Conservation (phyloP, 1,140 invertebrate genomes). For the Hermatobates lingyangjiaoensis region DNA sequence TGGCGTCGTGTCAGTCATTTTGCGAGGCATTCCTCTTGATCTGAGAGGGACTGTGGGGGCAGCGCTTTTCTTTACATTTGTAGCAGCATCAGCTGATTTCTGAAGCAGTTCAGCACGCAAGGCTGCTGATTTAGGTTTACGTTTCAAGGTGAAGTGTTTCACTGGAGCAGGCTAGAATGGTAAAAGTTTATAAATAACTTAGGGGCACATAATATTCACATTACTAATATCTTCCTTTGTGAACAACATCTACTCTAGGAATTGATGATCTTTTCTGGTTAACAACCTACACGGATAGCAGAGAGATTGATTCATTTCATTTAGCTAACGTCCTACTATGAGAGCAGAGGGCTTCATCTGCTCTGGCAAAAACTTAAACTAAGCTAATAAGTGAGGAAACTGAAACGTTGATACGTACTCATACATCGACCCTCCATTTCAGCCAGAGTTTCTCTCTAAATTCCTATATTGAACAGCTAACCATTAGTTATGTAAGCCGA, state of each 20-base stretch:
- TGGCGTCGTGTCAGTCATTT: slow-evolving; percentile 76
- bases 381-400: no score
- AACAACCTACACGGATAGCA: no score
- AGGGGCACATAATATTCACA: slow-evolving; percentile 9
- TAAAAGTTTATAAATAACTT: slow-evolving; percentile 20
- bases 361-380: no score
- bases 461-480: no score
- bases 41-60: slow-evolving; percentile 76
- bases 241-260: neutral
- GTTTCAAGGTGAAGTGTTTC: slow-evolving; percentile 87
- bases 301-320: no score
- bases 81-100: slow-evolving; percentile 75
- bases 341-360: no score
- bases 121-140: slow-evolving; percentile 86
- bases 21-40: slow-evolving; percentile 82
- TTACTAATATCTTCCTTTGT: neutral
- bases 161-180: slow-evolving; percentile 36
- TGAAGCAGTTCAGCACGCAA: slow-evolving; percentile 74
- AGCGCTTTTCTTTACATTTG: slow-evolving; percentile 71
- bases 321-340: no score
- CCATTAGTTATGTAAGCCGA: no score
- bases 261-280: neutral
- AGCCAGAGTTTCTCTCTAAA: no score
- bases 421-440: no score
- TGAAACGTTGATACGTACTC: no score